Percentiles rank a stretch among this genome's conserved stretches.
These are phyloP conservation scores for Holothuria scabra DNA, from an alignment of 53 echinoderm and acorn worm species.

Conservation along the genomic window DNA sequence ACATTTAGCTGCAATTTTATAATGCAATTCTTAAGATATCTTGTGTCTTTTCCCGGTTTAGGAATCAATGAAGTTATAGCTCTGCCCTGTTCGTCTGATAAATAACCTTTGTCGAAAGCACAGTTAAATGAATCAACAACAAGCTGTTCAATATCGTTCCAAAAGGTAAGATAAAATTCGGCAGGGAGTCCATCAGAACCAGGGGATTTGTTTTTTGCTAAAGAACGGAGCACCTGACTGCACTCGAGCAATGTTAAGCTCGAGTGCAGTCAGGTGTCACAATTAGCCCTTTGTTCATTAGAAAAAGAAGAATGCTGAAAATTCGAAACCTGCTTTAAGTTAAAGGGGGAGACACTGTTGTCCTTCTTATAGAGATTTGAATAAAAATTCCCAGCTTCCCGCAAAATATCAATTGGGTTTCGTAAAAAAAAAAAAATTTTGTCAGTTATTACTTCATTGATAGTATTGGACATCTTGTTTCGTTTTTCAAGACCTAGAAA, in stretches of 20 bases:
- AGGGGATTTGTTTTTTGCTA: not conserved
- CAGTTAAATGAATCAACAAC: not conserved
- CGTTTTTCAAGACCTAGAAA: not conserved
- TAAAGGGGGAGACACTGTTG: no score
- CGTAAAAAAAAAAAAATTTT: not conserved
- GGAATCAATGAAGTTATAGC: not conserved
- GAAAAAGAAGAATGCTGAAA: not conserved
- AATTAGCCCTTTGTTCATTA: no score
- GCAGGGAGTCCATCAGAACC: not conserved
- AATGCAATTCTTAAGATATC: not conserved
- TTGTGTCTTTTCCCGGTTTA: not conserved
- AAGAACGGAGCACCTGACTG: not conserved
- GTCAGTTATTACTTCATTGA: not conserved
- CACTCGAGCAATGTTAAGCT: no score
- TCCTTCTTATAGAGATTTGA: not conserved
- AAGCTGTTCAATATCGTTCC: not conserved
- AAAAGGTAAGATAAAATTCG: slow-evolving; percentile 11
- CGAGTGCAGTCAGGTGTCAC: no score
- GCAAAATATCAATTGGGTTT: not conserved
- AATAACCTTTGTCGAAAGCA: no score
- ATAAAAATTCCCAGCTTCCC: not conserved
- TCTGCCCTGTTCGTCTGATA: not conserved
- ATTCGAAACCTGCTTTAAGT: not conserved
- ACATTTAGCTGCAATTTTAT: not conserved
- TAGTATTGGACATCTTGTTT: not conserved